Evolutionary conservation across 2,888 invertebrate genomes (phyloP).

Genomic region (Gnatocerus cornutus): DNA sequence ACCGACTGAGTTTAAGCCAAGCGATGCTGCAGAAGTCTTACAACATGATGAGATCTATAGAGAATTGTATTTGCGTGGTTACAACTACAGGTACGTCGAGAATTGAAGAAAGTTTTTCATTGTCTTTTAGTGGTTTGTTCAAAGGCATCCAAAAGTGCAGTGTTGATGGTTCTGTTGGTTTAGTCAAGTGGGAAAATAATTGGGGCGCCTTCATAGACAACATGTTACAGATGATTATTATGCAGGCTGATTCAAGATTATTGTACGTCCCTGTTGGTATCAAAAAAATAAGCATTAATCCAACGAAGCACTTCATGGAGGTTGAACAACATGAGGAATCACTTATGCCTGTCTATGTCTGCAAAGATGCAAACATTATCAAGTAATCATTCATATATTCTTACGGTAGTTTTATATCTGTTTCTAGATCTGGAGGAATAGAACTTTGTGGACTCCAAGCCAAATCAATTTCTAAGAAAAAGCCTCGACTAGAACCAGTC

Average conservation of each 20-base stretch:
- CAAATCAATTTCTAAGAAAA: constrained; percentile 79
- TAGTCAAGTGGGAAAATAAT: constrained; percentile 70
- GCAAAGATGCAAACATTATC: constrained; percentile 66
- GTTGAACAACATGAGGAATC: constrained; percentile 51
- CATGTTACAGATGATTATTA: constrained; percentile 83
- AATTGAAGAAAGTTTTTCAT: background rate
- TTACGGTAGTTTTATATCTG: constrained; percentile 51
- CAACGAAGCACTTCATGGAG: constrained; percentile 65
- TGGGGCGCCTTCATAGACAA: constrained; percentile 93
- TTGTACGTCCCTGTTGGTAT: constrained; percentile 80
- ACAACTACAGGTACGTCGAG: constrained; percentile 3
- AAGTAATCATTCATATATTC: too few species aligned
- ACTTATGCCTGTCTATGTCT: constrained; percentile 65
- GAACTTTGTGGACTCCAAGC: constrained; percentile 85
- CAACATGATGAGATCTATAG: constrained; percentile 12
- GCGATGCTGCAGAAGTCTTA: background rate
- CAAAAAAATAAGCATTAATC: constrained; percentile 71
- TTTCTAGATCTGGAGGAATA: constrained; percentile 79
- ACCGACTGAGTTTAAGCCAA: background rate
- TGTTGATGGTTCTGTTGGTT: constrained; percentile 43
- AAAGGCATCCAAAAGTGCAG: constrained; percentile 57
- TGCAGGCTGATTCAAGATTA: constrained; percentile 79
- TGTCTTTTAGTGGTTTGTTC: constrained; percentile 58
- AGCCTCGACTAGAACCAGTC: constrained; percentile 80
- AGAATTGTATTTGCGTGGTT: constrained; percentile 16